Evolutionary conservation across 1,140 invertebrate species (phyloP), one percentile per base, ranked within the genome.

Genomic region (Nasonia vitripennis): DNA sequence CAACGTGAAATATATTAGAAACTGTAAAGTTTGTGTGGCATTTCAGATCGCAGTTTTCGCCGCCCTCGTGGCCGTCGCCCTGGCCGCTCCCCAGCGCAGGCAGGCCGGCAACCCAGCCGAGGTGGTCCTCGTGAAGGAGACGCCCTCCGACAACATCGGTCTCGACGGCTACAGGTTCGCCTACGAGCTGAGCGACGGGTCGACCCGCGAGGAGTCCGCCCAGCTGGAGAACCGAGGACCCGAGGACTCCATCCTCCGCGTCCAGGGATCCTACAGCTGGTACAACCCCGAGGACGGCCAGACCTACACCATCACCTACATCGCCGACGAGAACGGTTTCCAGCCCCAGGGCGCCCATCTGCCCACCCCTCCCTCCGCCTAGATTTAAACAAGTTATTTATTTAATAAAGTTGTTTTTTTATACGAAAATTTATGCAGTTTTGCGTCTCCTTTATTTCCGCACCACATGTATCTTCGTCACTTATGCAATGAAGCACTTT

Each of bases 101-200:
- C n/a, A 62, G 0, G 1, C n/a, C 10, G 2, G 48, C 12, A 71
- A 34, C 2, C 31, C 83, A 7, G 86, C 87, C 17, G 90, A 92
- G 68, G 90, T 92, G 0, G 86, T 90, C 0, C 70, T 94, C 9
- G 86, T 92, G 1, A 92, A 91, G 74, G 92, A 92, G 83, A 88
- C 84, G 1, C 90, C 87, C 0, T 83, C 79, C 2, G 89, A 94
- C 86, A 94, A 94, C 85, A 92, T 92, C 77, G 93, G 93, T 2
- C 10, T 92, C 31, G 92, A 91, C 71, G 90, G 90, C 73, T 94
- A 93, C 87, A 90, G 91, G 41, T 94, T 89, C 73, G 90, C 94
- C 9, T 94, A 94, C 41, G 94, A 95, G 88, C 94, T 95, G 11
- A 95, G 94, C 87, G 95, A 96, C 87, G 95, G 95, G 10, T 94